A percentile compares a stretch with the other conserved stretches of the same genome.
Evolutionary conservation across 2,113 vertebrate genomes (phyloP).

Genomic region (Silurus glanis): DNA sequence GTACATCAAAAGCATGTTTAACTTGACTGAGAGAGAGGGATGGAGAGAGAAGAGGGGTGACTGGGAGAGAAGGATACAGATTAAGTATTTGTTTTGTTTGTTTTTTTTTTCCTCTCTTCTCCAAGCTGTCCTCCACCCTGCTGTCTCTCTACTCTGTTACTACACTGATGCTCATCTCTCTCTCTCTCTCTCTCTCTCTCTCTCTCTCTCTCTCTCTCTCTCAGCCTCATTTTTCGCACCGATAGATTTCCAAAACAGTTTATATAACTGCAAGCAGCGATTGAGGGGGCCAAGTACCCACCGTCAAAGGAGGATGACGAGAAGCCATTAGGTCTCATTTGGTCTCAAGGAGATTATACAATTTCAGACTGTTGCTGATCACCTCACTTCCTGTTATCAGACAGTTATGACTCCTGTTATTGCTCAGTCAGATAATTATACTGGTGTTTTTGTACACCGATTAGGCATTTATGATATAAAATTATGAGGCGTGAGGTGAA

Average conservation of each 20-base stretch:
- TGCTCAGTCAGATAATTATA: background rate
- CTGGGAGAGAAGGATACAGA: too few relatives aligned
- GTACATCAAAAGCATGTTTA: too few relatives aligned
- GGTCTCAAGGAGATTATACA: background rate
- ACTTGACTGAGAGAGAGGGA: too few relatives aligned
- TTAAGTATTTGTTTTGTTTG: too few relatives aligned
- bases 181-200: background rate
- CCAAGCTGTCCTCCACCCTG: background rate
- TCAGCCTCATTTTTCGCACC: background rate
- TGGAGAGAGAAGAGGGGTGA: too few relatives aligned
- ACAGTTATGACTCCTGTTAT: background rate
- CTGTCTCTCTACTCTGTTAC: background rate
- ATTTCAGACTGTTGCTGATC: background rate
- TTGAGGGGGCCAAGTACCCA: background rate
- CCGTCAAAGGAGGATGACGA: background rate
- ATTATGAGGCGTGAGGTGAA: too few relatives aligned
- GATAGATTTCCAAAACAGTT: background rate
- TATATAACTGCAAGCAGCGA: background rate
- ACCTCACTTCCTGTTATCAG: background rate
- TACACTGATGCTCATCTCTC: background rate
- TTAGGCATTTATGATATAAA: too few relatives aligned
- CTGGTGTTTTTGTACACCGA: background rate
- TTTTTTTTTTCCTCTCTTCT: background rate
- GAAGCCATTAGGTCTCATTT: background rate
- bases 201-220: background rate